Percentiles rank a stretch among this genome's conserved stretches.
These are phyloP conservation scores for Corydoras maculifer DNA, from an alignment of 2,113 vertebrate species.

Conservation along the genomic window DNA sequence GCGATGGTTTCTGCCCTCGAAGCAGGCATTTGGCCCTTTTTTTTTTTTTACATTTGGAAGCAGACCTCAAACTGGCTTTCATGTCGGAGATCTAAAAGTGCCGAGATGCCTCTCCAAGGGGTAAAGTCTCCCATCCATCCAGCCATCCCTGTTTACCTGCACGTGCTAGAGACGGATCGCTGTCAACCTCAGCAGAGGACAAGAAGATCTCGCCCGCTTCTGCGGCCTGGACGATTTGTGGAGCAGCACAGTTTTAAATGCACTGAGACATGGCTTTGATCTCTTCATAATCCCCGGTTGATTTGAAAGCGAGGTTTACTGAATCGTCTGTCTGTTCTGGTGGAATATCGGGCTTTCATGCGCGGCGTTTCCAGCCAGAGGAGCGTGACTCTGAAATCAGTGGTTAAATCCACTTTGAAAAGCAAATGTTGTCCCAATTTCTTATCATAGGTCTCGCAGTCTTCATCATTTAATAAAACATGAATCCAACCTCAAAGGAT, in stretches of 20 bases:
- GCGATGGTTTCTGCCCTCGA: slow-evolving; percentile 20
- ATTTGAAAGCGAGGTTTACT: slow-evolving; percentile 14
- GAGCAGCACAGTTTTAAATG: background rate
- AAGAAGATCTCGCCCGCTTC: background rate
- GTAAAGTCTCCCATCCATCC: slow-evolving; percentile 53
- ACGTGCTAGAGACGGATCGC: slow-evolving; percentile 23
- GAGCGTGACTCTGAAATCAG: slow-evolving; percentile 1
- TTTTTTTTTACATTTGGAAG: slow-evolving; percentile 54
- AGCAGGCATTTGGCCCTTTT: slow-evolving; percentile 48
- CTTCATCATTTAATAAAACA: slow-evolving; percentile 12
- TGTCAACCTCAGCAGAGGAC: background rate
- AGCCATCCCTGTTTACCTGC: slow-evolving; percentile 57
- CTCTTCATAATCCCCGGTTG: slow-evolving; percentile 24
- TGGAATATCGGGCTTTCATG: slow-evolving; percentile 5
- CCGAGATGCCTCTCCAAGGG: slow-evolving; percentile 60
- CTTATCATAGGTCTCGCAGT: background rate
- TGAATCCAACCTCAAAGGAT: slow-evolving; percentile 3
- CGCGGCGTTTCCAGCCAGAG: background rate
- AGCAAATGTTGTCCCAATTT: slow-evolving; percentile 1
- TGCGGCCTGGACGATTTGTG: background rate
- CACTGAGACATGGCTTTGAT: background rate
- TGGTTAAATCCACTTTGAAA: background rate
- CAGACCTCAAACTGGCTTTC: slow-evolving; percentile 58
- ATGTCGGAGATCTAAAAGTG: slow-evolving; percentile 65
- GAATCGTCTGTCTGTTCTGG: background rate